Conservation (phyloP, 2,113 vertebrate genomes). For the Amia ocellicauda region DNA sequence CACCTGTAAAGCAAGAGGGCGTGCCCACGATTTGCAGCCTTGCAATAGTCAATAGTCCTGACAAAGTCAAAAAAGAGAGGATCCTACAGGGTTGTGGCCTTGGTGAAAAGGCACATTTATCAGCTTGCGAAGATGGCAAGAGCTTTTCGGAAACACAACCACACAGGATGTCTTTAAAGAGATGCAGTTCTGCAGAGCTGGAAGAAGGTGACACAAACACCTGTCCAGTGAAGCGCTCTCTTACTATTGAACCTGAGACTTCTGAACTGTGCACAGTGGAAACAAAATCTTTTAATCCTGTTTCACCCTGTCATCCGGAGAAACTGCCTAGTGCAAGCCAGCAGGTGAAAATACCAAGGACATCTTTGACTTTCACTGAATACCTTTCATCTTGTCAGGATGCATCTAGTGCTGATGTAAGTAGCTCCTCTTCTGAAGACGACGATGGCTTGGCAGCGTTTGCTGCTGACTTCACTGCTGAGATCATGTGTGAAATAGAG, state of each 20-base stretch:
- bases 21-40: neutral
- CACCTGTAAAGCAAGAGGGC: neutral
- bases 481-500: constrained; percentile 24
- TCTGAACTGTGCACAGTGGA: neutral
- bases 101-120: neutral
- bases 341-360: neutral
- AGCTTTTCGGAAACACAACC: constrained; percentile 1
- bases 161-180: neutral
- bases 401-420: neutral
- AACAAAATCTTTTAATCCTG: neutral
- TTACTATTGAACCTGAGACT: neutral
- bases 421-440: constrained; percentile 17
- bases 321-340: neutral
- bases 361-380: neutral
- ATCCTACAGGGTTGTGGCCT: neutral
- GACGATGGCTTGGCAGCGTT: neutral
- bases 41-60: neutral
- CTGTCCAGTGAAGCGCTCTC: neutral
- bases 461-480: neutral
- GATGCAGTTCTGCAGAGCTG: neutral
- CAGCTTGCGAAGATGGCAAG: neutral
- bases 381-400: neutral
- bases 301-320: neutral
- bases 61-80: neutral
- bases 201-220: neutral